Evolutionary conservation across 2,888 invertebrate genomes (phyloP).

Genomic region (Sesamia inferens): DNA sequence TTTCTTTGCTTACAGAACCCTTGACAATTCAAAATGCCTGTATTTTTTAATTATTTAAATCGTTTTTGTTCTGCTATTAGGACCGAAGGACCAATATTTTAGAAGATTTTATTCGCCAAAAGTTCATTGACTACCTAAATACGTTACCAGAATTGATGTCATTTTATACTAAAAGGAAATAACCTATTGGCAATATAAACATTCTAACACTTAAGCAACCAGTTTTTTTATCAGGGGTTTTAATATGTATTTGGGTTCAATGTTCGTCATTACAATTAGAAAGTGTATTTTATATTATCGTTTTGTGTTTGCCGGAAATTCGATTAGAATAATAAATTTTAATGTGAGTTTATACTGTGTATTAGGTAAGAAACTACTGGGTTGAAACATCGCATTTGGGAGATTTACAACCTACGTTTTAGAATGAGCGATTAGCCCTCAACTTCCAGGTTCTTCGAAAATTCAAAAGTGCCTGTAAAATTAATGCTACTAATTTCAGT

Average conservation of each 20-base stretch:
- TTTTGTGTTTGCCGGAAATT: slow-evolving; percentile 21
- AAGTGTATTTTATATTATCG: slow-evolving; percentile 28
- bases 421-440: background rate
- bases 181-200: slow-evolving; percentile 21
- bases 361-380: background rate
- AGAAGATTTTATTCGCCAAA: background rate
- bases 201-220: slow-evolving; percentile 40
- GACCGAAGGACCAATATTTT: background rate
- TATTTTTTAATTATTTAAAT: background rate
- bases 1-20: background rate
- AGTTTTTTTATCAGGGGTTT: slow-evolving; percentile 58
- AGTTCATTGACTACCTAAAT: background rate
- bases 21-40: background rate
- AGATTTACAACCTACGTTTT: background rate
- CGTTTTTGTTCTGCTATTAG: background rate
- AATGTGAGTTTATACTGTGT: background rate
- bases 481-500: background rate
- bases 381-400: background rate
- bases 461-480: background rate
- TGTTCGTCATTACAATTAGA: slow-evolving; percentile 47
- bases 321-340: background rate
- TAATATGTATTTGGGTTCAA: slow-evolving; percentile 59
- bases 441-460: background rate
- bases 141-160: background rate
- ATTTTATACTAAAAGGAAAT: slow-evolving; percentile 18